Conservation (phyloP, 1,140 invertebrate genomes). For the Sycobia sp. region DNA sequence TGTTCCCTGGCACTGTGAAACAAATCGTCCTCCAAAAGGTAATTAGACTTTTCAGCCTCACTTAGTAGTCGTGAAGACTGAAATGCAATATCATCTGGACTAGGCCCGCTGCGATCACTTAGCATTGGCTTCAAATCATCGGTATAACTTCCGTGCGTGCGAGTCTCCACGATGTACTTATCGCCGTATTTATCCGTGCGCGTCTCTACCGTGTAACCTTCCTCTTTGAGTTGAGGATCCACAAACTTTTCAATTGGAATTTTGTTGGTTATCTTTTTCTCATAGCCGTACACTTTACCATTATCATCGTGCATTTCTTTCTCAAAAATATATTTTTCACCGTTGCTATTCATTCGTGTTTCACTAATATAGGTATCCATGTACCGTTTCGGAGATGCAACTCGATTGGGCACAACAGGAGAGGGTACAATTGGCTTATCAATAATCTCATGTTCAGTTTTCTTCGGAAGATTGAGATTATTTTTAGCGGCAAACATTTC, state of each 20-base stretch:
- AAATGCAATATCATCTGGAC: conserved; percentile 19
- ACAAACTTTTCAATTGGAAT: conserved; percentile 45
- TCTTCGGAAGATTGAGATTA: not conserved
- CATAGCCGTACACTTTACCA: conserved; percentile 55
- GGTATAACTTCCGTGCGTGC: conserved; percentile 45
- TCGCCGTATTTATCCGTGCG: conserved; percentile 61
- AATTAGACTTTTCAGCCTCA: conserved; percentile 30
- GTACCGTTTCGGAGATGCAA: conserved; percentile 54
- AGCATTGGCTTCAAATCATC: not conserved
- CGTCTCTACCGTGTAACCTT: conserved; percentile 64
- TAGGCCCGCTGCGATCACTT: conserved; percentile 8
- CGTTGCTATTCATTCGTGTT: conserved; percentile 56
- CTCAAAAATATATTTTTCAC: conserved; percentile 57
- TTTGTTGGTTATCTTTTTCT: conserved; percentile 58
- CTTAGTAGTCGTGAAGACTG: conserved; percentile 31
- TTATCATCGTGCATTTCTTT: conserved; percentile 57
- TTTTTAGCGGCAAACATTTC: conserved; percentile 52
- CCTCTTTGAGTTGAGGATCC: conserved; percentile 48
- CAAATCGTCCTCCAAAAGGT: not conserved
- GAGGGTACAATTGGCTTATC: conserved; percentile 59
- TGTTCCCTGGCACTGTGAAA: no score
- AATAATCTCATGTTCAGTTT: conserved; percentile 53
- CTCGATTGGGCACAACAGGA: conserved; percentile 52
- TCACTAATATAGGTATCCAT: conserved; percentile 59
- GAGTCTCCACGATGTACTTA: conserved; percentile 65